phyloP scores from a whole-genome alignment of 2,113 vertebrate genomes.

The Bombycilla garrulus region DNA sequence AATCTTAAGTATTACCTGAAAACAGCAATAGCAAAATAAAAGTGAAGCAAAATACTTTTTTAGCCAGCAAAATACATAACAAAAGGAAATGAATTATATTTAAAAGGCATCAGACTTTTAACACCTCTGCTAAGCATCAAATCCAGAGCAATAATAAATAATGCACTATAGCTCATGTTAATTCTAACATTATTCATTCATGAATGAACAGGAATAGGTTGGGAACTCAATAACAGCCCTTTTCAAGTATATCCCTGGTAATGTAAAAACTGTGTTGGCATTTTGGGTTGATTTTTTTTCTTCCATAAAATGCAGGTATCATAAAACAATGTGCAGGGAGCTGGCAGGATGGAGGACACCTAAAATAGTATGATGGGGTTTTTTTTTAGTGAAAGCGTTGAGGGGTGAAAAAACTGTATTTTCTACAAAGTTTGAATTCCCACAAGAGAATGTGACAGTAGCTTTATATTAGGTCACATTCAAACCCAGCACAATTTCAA shows the following conservation, averaged over 20 bases:
- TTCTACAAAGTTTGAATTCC: background rate
- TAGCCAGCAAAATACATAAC: background rate
- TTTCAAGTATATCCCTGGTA: background rate
- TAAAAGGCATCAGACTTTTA: slow-evolving; percentile 32
- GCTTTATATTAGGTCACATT: background rate
- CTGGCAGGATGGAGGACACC: background rate
- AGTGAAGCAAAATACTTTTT: background rate
- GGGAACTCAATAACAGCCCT: slow-evolving; percentile 34
- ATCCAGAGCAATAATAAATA: slow-evolving; percentile 59
- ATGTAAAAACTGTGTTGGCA: slow-evolving; percentile 20
- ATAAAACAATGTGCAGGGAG: background rate
- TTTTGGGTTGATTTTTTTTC: background rate
- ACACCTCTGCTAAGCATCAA: slow-evolving; percentile 39
- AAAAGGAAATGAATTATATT: slow-evolving; percentile 2
- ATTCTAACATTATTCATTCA: slow-evolving; percentile 59
- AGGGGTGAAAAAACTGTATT: rapidly evolving
- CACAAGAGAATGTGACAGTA: background rate
- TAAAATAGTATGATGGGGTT: background rate
- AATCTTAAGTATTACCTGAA: background rate
- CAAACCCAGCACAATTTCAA: background rate
- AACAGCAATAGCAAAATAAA: background rate
- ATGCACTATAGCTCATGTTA: slow-evolving; percentile 54
- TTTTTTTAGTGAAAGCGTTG: background rate
- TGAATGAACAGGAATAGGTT: slow-evolving; percentile 33
- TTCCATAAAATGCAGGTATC: background rate